A percentile compares a stretch with the other conserved stretches of the same genome.
Evolutionary conservation across 2,113 vertebrate genomes (phyloP).

Genomic region (Mola mola): DNA sequence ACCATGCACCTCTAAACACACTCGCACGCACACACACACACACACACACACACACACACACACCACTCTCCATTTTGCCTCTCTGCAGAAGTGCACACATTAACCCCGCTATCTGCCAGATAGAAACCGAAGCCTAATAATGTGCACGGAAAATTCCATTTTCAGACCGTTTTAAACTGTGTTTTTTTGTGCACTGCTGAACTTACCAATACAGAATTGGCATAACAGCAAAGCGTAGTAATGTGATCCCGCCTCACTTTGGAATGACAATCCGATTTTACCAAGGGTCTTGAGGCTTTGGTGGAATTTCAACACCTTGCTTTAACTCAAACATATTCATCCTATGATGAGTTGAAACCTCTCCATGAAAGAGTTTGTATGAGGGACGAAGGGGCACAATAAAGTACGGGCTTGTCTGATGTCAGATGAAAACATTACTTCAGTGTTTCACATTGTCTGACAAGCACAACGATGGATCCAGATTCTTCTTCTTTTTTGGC

Average conservation of each 20-base stretch:
- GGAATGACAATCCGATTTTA: slow-evolving; percentile 50
- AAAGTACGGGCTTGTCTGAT: slow-evolving; percentile 35
- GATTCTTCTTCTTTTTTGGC: slow-evolving; percentile 23
- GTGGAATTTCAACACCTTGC: slow-evolving; percentile 50
- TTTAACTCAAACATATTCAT: slow-evolving; percentile 51
- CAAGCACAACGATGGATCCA: slow-evolving; percentile 17
- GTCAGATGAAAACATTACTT: slow-evolving; percentile 45
- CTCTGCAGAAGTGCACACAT: slow-evolving; percentile 38
- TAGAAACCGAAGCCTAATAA: slow-evolving; percentile 49
- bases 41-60: slow-evolving; percentile 21
- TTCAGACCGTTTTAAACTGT: slow-evolving; percentile 2
- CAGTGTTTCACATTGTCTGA: slow-evolving; percentile 9
- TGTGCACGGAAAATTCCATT: slow-evolving; percentile 12
- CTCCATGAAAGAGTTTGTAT: slow-evolving; percentile 15
- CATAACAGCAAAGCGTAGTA: slow-evolving; percentile 41
- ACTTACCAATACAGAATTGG: slow-evolving; percentile 31
- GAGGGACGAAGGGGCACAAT: slow-evolving; percentile 11
- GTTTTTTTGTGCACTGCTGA: slow-evolving; percentile 24
- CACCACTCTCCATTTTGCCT: slow-evolving; percentile 36
- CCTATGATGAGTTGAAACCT: slow-evolving; percentile 38
- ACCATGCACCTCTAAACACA: slow-evolving; percentile 27
- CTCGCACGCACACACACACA: slow-evolving; percentile 13
- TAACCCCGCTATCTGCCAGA: slow-evolving; percentile 44
- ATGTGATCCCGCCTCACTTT: slow-evolving; percentile 42
- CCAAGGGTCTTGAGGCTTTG: slow-evolving; percentile 24